These are phyloP conservation scores for Amblyopsis rosae DNA, from an alignment of 2,113 vertebrate species.

Conservation along the genomic window DNA sequence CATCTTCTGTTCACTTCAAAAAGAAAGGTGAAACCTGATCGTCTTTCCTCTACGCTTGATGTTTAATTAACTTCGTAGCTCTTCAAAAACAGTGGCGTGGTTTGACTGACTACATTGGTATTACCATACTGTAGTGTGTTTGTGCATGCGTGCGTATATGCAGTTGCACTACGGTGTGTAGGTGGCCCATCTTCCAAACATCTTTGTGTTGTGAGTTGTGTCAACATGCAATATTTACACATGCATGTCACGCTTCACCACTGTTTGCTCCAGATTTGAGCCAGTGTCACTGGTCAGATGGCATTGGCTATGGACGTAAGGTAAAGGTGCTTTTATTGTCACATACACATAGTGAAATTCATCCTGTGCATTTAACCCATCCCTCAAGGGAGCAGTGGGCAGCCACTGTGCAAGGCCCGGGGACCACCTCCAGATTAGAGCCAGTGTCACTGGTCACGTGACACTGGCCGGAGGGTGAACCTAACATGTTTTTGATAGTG, in stretches of 20 bases:
- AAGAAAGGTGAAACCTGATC: constrained; percentile 19
- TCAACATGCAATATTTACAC: neutral
- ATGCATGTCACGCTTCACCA: constrained; percentile 4
- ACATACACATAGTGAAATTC: no score
- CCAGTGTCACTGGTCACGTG: no score
- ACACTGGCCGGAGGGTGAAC: no score
- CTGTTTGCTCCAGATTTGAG: neutral
- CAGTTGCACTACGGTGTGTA: neutral
- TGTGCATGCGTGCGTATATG: neutral
- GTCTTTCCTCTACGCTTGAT: constrained; percentile 35
- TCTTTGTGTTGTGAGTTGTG: neutral
- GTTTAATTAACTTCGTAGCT: constrained; percentile 23
- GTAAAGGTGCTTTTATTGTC: no score
- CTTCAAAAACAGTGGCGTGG: neutral
- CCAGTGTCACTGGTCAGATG: no score
- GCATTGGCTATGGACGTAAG: no score
- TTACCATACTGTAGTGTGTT: neutral
- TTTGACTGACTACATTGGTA: constrained; percentile 11
- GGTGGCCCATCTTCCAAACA: neutral
- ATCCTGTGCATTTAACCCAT: no score
- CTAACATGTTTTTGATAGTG: no score
- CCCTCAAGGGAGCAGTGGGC: no score
- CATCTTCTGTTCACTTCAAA: constrained; percentile 23
- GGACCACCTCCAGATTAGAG: no score
- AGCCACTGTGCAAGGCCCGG: no score